phyloP scores from a whole-genome alignment of 2,888 invertebrate species.

The Cheiracanthium punctorium region DNA sequence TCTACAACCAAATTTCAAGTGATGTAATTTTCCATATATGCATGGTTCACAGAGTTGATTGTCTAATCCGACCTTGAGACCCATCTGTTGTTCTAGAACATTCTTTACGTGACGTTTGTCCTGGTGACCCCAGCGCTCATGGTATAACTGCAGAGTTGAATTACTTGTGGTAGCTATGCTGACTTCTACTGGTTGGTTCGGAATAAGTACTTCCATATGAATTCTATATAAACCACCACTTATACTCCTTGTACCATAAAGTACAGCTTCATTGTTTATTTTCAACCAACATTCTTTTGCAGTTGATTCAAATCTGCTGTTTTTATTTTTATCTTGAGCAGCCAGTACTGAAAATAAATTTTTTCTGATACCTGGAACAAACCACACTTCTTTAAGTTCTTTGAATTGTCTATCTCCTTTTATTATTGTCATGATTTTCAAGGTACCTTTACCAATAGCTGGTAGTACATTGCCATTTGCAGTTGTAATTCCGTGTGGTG shows the following conservation, averaged over 20 bases:
- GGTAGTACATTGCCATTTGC: conserved; percentile 27
- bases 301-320: conserved; percentile 10
- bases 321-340: conserved; percentile 25
- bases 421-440: not conserved
- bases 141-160: not conserved
- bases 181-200: not conserved
- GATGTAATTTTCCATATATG: not conserved
- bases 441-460: conserved; percentile 30
- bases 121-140: not conserved
- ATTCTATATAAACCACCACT: no score
- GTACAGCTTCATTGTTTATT: not conserved
- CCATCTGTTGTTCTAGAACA: not conserved
- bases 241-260: conserved; percentile 15
- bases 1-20: not conserved
- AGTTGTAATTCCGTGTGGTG: not conserved
- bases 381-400: conserved; percentile 6
- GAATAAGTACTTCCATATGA: conserved; percentile 14
- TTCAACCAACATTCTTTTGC: conserved; percentile 1
- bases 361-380: conserved; percentile 4
- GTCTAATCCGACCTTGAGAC: not conserved
- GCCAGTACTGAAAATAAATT: conserved; percentile 27
- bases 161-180: not conserved
- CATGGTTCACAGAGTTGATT: not conserved
- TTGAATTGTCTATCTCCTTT: not conserved
- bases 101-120: not conserved